Conservation (phyloP, 2,797 vertebrate species). For the Zonotrichia albicollis region DNA sequence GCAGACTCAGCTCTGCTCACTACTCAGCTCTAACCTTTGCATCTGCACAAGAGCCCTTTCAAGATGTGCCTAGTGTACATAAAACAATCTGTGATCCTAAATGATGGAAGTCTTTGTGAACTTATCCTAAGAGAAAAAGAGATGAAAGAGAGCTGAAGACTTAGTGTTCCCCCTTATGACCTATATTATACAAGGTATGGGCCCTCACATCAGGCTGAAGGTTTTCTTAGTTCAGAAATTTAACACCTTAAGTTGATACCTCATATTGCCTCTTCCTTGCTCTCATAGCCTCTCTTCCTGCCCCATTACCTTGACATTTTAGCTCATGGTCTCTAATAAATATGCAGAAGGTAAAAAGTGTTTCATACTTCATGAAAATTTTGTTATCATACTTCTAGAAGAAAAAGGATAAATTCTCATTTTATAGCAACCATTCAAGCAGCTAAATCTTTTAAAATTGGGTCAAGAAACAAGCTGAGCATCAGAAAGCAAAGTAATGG, state of each 20-base stretch:
- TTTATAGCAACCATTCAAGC: background rate
- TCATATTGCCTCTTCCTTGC: background rate
- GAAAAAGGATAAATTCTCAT: background rate
- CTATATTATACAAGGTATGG: background rate
- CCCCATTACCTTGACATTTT: background rate
- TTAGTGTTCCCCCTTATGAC: background rate
- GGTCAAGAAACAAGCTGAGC: background rate
- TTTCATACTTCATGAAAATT: background rate
- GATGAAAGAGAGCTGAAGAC: background rate
- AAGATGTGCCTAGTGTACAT: rapidly evolving
- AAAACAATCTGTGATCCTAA: background rate
- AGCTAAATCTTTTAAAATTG: background rate
- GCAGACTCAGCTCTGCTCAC: background rate
- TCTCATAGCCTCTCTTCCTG: background rate
- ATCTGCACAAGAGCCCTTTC: background rate
- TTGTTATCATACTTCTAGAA: background rate
- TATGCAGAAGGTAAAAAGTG: background rate
- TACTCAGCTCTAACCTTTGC: background rate
- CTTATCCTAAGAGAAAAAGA: background rate
- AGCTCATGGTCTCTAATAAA: background rate
- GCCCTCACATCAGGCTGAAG: background rate
- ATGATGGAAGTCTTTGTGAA: background rate
- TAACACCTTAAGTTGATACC: background rate
- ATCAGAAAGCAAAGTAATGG: background rate
- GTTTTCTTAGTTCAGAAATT: background rate